phyloP scores from a whole-genome alignment of 2,113 vertebrate genomes.

The Gadus macrocephalus region DNA sequence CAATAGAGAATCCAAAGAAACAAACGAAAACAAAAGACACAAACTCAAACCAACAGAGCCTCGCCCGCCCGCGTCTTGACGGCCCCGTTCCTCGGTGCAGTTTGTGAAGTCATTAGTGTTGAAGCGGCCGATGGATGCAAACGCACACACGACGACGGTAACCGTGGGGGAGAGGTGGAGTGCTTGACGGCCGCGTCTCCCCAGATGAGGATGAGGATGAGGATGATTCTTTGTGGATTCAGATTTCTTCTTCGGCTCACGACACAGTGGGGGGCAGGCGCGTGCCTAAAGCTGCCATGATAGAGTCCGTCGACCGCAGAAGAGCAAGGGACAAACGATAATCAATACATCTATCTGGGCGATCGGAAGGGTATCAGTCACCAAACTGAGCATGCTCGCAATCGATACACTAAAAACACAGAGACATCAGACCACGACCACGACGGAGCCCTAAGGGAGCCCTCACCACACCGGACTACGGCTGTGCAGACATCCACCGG shows the following conservation, averaged over 20 bases:
- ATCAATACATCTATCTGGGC: background rate
- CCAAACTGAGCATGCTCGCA: background rate
- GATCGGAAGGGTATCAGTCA: background rate
- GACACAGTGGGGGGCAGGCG: too few species aligned
- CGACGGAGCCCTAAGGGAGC: background rate
- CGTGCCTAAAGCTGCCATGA: too few species aligned
- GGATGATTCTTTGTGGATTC: background rate
- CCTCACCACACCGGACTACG: background rate
- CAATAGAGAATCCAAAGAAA: background rate
- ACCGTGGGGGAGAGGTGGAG: background rate
- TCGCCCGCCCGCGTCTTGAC: background rate
- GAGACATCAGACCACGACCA: background rate
- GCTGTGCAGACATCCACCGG: background rate
- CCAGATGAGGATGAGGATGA: background rate
- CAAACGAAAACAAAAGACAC: constrained; percentile 11
- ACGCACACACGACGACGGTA: background rate
- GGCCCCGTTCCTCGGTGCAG: too few species aligned
- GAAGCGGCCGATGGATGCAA: too few species aligned
- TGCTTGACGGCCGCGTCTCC: background rate
- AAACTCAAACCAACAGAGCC: constrained; percentile 13
- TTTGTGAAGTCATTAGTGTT: too few species aligned
- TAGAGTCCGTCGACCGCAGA: too few species aligned
- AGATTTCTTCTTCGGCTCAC: background rate
- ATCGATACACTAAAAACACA: background rate
- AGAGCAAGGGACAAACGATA: too few species aligned